Evolutionary conservation across 2,888 invertebrate genomes (phyloP).

Genomic region (Agrochola lota): DNA sequence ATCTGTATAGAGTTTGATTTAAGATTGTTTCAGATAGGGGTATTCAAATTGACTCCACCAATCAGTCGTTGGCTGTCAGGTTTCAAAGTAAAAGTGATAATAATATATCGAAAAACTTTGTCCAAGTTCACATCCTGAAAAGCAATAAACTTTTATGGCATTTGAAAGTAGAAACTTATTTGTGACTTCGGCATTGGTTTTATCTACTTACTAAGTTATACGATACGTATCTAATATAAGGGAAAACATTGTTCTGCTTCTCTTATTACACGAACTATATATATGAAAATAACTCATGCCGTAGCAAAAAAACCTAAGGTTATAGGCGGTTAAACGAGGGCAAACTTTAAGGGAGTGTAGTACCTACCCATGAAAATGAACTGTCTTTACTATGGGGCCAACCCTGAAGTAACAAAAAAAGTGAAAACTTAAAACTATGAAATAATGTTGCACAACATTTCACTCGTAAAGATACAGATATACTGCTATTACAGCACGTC

Average conservation of each 20-base stretch:
- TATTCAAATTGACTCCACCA: conserved; percentile 20
- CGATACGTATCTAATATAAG: background rate
- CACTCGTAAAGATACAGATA: too few relatives aligned
- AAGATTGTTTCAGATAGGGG: background rate
- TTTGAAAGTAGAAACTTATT: conserved; percentile 50
- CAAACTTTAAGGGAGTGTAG: too few relatives aligned
- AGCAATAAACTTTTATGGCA: conserved; percentile 55
- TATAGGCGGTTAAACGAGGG: too few relatives aligned
- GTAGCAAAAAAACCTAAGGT: background rate
- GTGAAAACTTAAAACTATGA: too few relatives aligned
- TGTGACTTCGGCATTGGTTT: conserved; percentile 34
- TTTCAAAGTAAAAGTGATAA: conserved; percentile 23
- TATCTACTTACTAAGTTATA: conserved; percentile 41
- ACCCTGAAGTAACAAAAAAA: too few relatives aligned
- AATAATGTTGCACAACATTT: too few relatives aligned
- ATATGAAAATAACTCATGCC: background rate
- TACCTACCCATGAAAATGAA: too few relatives aligned
- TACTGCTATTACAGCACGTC: too few relatives aligned
- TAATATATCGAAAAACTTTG: conserved; percentile 52
- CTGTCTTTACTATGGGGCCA: too few relatives aligned
- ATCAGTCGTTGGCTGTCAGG: conserved; percentile 27
- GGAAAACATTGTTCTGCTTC: conserved; percentile 18
- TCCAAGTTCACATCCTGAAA: conserved; percentile 38
- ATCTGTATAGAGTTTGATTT: background rate
- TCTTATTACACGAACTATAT: background rate